Evolutionary conservation across 2,113 vertebrate species (phyloP).

Genomic region (Leptodactylus fuscus): DNA sequence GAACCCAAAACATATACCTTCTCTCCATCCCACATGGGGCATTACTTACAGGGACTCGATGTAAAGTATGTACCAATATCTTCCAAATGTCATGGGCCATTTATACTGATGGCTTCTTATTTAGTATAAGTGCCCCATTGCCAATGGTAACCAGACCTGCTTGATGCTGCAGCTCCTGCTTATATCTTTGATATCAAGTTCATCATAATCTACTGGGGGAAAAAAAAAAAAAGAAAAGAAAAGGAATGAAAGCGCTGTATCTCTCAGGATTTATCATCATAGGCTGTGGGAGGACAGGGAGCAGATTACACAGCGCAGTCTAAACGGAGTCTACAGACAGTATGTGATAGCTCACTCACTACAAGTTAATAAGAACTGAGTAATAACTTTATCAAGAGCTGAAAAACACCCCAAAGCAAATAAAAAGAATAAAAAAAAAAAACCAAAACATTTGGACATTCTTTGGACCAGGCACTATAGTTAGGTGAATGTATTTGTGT

Average conservation of each 20-base stretch:
- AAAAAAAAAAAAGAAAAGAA: constrained; percentile 10
- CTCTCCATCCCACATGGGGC: background rate
- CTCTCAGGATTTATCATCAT: constrained; percentile 39
- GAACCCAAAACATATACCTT: too few relatives aligned
- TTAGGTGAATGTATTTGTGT: background rate
- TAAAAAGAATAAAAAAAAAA: background rate
- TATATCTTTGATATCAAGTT: too few relatives aligned
- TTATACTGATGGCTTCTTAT: background rate
- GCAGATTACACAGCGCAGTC: constrained; percentile 56
- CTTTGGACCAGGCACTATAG: background rate
- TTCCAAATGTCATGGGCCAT: background rate
- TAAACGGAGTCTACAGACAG: constrained; percentile 52
- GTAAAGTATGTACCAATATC: background rate
- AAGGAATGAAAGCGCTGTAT: background rate
- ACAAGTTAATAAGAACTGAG: constrained; percentile 22
- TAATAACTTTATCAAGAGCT: background rate
- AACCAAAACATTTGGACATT: background rate
- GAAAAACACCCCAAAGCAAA: background rate
- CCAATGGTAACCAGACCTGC: background rate
- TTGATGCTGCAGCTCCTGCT: background rate
- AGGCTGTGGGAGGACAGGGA: constrained; percentile 46
- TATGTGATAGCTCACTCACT: constrained; percentile 51
- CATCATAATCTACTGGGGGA: too few relatives aligned
- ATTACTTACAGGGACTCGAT: too few relatives aligned
- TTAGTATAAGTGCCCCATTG: background rate